These are phyloP conservation scores for Zingel zingel DNA, from an alignment of 2,113 vertebrate species.

Conservation along the genomic window DNA sequence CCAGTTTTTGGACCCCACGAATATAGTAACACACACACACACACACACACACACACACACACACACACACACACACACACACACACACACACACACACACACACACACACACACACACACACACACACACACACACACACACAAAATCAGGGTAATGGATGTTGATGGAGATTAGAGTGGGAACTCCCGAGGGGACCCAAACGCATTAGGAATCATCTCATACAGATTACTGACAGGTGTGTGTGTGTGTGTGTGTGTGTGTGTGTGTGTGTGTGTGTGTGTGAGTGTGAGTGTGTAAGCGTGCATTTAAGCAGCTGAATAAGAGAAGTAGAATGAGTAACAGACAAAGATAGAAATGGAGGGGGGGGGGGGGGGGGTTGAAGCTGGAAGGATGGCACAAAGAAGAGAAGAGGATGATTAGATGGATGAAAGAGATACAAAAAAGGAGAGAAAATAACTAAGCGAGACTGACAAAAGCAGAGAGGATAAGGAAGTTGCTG, in stretches of 20 bases:
- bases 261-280: constrained; percentile 38
- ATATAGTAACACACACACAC: constrained; percentile 69
- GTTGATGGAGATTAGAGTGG: constrained; percentile 84
- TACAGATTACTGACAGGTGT: constrained; percentile 81
- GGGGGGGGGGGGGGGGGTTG: constrained; percentile 6
- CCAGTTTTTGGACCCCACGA: too few species aligned
- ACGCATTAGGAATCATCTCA: constrained; percentile 83
- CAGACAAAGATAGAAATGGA: constrained; percentile 55
- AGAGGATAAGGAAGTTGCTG: constrained; percentile 46
- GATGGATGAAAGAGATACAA: constrained; percentile 18
- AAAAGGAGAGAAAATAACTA: constrained; percentile 31
- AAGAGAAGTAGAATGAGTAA: constrained; percentile 66
- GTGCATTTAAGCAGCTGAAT: constrained; percentile 66
- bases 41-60: constrained; percentile 55
- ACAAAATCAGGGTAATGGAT: constrained; percentile 81
- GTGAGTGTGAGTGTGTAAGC: neutral
- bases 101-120: constrained; percentile 29
- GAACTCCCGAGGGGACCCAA: constrained; percentile 78
- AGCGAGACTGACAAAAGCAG: constrained; percentile 15
- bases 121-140: constrained; percentile 30
- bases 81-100: neutral
- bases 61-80: constrained; percentile 19
- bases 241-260: constrained; percentile 49
- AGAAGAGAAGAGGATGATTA: constrained; percentile 38
- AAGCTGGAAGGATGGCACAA: constrained; percentile 38